phyloP scores from a whole-genome alignment of 2,113 vertebrate species.

The Heterocephalus glaber region DNA sequence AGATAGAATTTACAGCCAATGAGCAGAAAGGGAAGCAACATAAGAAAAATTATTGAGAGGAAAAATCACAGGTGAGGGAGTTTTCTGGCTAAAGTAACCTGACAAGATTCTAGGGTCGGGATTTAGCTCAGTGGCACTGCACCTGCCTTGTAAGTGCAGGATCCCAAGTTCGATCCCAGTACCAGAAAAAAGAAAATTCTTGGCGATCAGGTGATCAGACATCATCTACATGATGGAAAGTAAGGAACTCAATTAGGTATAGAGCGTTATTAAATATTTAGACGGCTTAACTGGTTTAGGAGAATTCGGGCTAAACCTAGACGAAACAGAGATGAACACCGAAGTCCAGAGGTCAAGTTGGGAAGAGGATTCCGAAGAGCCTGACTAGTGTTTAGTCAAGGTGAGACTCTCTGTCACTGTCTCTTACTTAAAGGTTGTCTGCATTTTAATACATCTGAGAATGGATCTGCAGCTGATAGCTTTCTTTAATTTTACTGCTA shows the following conservation, averaged over 20 bases:
- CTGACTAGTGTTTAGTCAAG: background rate
- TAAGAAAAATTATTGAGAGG: background rate
- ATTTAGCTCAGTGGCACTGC: no score
- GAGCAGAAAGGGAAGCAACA: background rate
- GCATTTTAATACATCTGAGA: background rate
- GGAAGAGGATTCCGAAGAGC: background rate
- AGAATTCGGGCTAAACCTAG: background rate
- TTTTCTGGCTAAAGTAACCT: background rate
- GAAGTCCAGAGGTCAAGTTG: background rate
- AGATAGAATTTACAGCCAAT: background rate
- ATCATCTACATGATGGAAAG: background rate
- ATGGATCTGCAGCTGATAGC: background rate
- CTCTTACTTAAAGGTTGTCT: constrained; percentile 22
- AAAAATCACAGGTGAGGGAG: background rate
- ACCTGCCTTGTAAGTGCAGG: no score
- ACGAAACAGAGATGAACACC: background rate
- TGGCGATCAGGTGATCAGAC: background rate
- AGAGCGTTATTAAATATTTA: background rate
- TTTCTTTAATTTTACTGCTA: constrained; percentile 1
- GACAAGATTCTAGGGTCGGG: background rate
- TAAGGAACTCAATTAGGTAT: background rate
- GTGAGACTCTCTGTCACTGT: background rate
- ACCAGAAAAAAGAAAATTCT: no score
- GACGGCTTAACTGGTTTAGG: background rate
- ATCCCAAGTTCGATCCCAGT: no score